phyloP scores from a whole-genome alignment of 2,797 vertebrate species.

The Cryptoprocta ferox region DNA sequence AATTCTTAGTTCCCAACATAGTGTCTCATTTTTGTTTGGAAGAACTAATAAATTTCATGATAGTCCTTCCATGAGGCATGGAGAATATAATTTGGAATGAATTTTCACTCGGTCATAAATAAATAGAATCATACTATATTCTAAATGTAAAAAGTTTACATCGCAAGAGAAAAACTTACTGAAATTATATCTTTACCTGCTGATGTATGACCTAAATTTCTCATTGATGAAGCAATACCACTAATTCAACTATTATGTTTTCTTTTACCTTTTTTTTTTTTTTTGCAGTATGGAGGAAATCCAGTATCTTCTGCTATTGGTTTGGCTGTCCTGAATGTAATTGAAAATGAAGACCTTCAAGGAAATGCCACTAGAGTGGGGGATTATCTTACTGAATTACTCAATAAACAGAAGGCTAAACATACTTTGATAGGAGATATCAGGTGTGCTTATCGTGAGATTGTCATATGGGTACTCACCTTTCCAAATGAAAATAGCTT shows the following conservation, averaged over 20 bases:
- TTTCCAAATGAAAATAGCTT: not conserved
- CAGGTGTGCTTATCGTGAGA: constrained; percentile 86
- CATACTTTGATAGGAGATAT: constrained; percentile 95
- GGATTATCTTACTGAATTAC: constrained; percentile 89
- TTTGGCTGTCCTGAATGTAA: constrained; percentile 94
- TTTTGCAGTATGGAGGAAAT: constrained; percentile 96
- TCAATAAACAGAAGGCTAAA: constrained; percentile 92
- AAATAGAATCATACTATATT: not conserved
- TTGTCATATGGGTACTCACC: not conserved
- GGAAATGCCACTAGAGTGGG: constrained; percentile 94
- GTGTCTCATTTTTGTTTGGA: not conserved
- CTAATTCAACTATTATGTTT: constrained; percentile 28
- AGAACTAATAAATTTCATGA: not conserved
- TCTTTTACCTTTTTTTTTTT: constrained; percentile 64
- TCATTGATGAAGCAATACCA: not conserved
- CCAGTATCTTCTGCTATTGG: constrained; percentile 98
- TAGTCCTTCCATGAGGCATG: not conserved
- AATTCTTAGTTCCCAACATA: not conserved
- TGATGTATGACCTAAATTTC: not conserved
- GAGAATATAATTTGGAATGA: not conserved
- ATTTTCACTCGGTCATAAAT: not conserved
- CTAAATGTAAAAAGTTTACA: constrained; percentile 1
- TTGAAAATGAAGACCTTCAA: constrained; percentile 95
- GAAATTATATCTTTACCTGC: not conserved
- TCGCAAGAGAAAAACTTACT: constrained; percentile 26